Percentiles rank a stretch among this genome's conserved stretches.
These are phyloP conservation scores for Actinostola sp. DNA, from an alignment of 92 coral and sea anemone genomes.

Conservation along the genomic window DNA sequence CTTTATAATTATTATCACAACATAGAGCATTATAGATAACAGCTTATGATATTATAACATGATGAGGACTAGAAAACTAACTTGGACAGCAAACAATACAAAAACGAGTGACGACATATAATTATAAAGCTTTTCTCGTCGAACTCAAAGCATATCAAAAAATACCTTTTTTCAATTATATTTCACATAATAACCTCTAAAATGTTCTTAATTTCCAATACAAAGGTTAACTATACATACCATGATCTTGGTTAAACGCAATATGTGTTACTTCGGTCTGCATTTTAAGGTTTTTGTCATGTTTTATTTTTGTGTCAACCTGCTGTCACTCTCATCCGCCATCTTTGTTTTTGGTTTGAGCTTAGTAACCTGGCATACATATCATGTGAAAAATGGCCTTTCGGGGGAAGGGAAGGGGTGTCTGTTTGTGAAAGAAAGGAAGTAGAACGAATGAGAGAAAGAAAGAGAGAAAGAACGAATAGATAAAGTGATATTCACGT, in stretches of 20 bases:
- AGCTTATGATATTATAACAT: no score
- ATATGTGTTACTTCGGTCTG: conserved; percentile 77
- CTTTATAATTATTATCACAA: no score
- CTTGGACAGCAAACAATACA: not conserved
- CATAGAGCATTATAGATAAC: no score
- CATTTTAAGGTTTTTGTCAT: conserved; percentile 26
- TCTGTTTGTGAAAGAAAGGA: not conserved
- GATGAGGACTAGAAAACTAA: not conserved
- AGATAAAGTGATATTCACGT: no score
- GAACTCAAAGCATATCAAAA: not conserved
- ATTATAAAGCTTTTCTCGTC: no score
- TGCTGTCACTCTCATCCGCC: not conserved
- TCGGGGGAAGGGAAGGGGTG: conserved; percentile 14
- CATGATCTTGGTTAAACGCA: conserved; percentile 94
- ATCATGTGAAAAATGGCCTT: not conserved
- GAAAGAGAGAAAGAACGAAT: not conserved
- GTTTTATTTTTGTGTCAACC: not conserved
- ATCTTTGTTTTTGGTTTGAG: conserved; percentile 26
- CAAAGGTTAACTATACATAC: conserved; percentile 27
- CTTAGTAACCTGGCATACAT: conserved; percentile 55
- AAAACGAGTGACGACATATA: not conserved
- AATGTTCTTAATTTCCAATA: not conserved
- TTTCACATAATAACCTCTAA: not conserved
- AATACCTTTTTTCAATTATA: not conserved
- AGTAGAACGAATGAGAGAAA: not conserved